Evolutionary conservation across 64 coral and sea anemone species (phyloP), one percentile per base, ranked within the genome.

Genomic region (Actinia tenebrosa): DNA sequence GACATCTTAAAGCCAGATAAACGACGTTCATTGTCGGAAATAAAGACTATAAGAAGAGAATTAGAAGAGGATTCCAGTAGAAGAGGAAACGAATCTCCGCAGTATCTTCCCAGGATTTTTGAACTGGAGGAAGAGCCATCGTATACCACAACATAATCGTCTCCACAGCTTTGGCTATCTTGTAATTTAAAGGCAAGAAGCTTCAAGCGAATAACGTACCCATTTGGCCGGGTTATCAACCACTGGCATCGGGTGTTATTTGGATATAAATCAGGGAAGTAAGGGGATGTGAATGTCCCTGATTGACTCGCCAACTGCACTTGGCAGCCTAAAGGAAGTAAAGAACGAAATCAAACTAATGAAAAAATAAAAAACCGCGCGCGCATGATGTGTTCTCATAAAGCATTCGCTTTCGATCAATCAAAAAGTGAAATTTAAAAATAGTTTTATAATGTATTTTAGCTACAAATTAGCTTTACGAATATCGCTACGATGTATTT

Each of bases 1-100:
- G 64, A 69, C 7, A 69, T 69, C n/a, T 69, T 69, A 69, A 69
- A 69, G 64, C 64, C 64, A 69, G 64, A n/a, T 22, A 69, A 69
- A 22, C 64, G n/a, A 20, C 64, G 19, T 69, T 22, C 64, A 20
- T 69, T 69, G n/a, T 69, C 64, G 22, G 64, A 69, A 20, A 23
- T 69, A 23, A 69, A 69, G 5, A 20, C 64, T 25, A 69, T 20
- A 5, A 69, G n/a, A 6, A 69, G 64, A 7, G 64, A 69, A 69
- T 69, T 69, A 69, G 26, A 75, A 42, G 69, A 75, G 2, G 69
- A 75, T 14, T 75, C 25, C 1, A 75, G 25, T 75, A 75, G 26
- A 15, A 75, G 69, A 30, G 69, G 69, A 42, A 75, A 75, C 10
- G 69, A 75, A 75, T 75, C 10, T 20, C 64, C 64, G n/a, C 64